Percentiles rank a stretch among this genome's conserved stretches.
phyloP scores from a whole-genome alignment of 1,140 invertebrate genomes.

The Aphaenogaster ashmeadi region DNA sequence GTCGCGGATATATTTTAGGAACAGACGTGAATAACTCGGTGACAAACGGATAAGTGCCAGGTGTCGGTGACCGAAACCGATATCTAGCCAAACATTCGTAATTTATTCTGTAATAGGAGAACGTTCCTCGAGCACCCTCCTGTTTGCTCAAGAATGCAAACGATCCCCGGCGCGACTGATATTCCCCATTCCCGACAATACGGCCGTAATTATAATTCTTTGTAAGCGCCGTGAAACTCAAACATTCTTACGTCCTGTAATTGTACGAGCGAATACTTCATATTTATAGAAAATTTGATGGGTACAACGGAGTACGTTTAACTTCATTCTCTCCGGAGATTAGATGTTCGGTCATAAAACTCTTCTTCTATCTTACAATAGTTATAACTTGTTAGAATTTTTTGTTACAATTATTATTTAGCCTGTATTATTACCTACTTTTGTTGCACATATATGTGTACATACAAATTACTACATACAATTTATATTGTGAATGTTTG shows the following conservation, averaged over 20 bases:
- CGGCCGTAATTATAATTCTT: conserved; percentile 22
- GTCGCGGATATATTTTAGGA: conserved; percentile 21
- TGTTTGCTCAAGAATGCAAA: conserved; percentile 35
- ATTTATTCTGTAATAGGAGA: conserved; percentile 65
- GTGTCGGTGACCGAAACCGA: conserved; percentile 60
- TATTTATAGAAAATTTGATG: neutral
- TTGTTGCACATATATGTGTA: too few relatives aligned
- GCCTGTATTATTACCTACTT: too few relatives aligned
- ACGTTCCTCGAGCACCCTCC: conserved; percentile 25
- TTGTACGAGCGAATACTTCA: conserved; percentile 13
- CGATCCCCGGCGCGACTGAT: conserved; percentile 28
- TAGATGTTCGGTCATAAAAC: too few relatives aligned
- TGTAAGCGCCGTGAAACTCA: neutral
- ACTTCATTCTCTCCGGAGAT: neutral
- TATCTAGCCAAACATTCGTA: conserved; percentile 54
- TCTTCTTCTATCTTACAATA: too few relatives aligned
- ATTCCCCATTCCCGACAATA: conserved; percentile 20
- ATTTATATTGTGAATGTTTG: too few relatives aligned
- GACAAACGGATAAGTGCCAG: conserved; percentile 60
- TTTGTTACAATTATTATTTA: too few relatives aligned
- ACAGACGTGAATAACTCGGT: conserved; percentile 43
- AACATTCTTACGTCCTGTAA: neutral
- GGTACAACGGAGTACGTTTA: conserved; percentile 24
- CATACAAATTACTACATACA: too few relatives aligned
- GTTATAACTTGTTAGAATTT: too few relatives aligned